Conservation (phyloP, 2,888 invertebrate genomes). For the Sesia apiformis region DNA sequence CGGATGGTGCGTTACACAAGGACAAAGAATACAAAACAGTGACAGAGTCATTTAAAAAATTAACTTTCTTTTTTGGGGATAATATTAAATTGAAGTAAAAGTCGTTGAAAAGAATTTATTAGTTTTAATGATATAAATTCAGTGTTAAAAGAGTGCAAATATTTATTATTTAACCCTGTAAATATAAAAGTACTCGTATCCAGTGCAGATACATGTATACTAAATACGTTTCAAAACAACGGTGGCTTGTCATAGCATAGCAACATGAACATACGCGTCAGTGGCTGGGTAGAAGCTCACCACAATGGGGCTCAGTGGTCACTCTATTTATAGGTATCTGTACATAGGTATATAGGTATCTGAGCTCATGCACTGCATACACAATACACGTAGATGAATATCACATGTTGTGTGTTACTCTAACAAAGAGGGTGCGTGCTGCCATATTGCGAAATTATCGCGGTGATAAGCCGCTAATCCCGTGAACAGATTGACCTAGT, state of each 20-base stretch:
- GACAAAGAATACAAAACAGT: too few relatives aligned
- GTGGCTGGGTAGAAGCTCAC: conserved; percentile 9
- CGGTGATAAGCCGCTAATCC: neutral
- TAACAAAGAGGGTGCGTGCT: neutral
- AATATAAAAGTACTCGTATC: too few relatives aligned
- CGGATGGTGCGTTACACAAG: too few relatives aligned
- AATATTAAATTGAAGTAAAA: too few relatives aligned
- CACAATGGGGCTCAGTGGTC: conserved; percentile 15
- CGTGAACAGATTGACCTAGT: neutral
- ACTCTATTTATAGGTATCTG: neutral
- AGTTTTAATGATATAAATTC: too few relatives aligned
- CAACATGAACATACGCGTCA: conserved; percentile 14
- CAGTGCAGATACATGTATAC: too few relatives aligned
- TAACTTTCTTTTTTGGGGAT: too few relatives aligned
- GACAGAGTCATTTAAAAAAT: too few relatives aligned
- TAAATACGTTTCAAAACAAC: too few relatives aligned
- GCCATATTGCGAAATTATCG: neutral
- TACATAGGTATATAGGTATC: neutral
- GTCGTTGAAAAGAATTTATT: too few relatives aligned
- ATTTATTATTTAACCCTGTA: too few relatives aligned
- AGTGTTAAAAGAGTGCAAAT: too few relatives aligned
- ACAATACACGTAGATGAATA: neutral
- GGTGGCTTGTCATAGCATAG: conserved; percentile 3
- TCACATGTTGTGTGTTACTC: neutral
- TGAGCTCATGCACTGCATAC: neutral